Conservation (phyloP, 2,113 vertebrate species). For the Pampusana beccarii region DNA sequence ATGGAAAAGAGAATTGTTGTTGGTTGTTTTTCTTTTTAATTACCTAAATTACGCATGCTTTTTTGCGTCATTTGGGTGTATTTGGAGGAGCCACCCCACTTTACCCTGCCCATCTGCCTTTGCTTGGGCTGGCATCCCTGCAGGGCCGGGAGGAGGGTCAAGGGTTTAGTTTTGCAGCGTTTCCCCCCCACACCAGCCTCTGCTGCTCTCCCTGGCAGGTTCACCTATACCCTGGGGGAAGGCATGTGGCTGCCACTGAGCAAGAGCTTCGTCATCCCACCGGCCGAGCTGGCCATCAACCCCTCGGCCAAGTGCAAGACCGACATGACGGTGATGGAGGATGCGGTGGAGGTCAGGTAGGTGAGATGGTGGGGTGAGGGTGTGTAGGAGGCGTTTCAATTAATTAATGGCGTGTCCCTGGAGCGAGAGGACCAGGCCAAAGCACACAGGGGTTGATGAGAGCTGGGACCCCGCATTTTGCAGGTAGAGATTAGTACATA, state of each 20-base stretch:
- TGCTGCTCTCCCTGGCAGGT: conserved; percentile 75
- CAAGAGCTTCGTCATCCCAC: conserved; percentile 98
- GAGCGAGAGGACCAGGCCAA: neutral
- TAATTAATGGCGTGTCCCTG: neutral
- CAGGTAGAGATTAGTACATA: neutral
- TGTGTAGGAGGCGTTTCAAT: neutral
- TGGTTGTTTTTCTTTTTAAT: neutral
- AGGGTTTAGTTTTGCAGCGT: neutral
- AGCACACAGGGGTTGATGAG: neutral
- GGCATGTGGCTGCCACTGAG: conserved; percentile 98
- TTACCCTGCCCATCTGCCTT: neutral
- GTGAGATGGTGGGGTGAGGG: neutral
- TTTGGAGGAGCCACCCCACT: neutral
- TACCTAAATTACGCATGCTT: neutral
- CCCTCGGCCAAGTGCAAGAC: conserved; percentile 99
- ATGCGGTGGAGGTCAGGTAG: conserved; percentile 95
- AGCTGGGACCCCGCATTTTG: neutral
- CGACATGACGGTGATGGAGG: conserved; percentile 99
- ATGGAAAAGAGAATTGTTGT: rapidly evolving
- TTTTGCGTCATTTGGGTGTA: neutral
- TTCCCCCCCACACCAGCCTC: neutral
- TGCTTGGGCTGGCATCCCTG: neutral
- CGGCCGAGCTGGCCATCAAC: conserved; percentile 96
- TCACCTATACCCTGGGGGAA: conserved; percentile 96
- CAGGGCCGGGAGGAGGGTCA: neutral